Evolutionary conservation across 1,140 invertebrate species (phyloP).

Genomic region (Amyelois transitella): DNA sequence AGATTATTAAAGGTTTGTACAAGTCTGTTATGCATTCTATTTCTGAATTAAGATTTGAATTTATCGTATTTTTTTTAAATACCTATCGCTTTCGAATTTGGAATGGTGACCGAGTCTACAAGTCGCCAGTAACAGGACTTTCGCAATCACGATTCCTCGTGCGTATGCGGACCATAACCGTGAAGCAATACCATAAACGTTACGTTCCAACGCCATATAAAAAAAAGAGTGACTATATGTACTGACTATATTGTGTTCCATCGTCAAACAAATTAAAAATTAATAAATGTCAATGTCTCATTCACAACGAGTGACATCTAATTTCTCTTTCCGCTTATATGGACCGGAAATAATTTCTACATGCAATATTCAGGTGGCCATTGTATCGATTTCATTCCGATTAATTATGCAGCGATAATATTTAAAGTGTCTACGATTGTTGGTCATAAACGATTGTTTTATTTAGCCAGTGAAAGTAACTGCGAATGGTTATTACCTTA

Average conservation of each 20-base stretch:
- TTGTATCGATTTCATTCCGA: not conserved
- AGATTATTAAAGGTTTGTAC: slow-evolving; percentile 52
- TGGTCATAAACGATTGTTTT: not conserved
- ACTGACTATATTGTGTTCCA: slow-evolving; percentile 28
- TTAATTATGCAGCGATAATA: not conserved
- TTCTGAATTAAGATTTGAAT: not conserved
- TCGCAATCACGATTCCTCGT: slow-evolving; percentile 64
- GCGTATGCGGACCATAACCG: slow-evolving; percentile 61
- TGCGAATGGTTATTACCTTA: not conserved
- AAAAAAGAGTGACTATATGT: slow-evolving; percentile 43
- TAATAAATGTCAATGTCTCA: slow-evolving; percentile 34
- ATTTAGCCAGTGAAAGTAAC: not conserved
- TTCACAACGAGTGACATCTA: slow-evolving; percentile 39
- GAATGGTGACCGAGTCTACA: slow-evolving; percentile 20
- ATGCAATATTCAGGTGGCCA: not conserved
- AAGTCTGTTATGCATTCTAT: not conserved
- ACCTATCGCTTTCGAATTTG: not conserved
- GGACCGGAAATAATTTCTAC: slow-evolving; percentile 19
- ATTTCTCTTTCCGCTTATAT: slow-evolving; percentile 53
- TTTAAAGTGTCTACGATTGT: not conserved
- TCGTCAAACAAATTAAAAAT: slow-evolving; percentile 35
- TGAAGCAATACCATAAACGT: slow-evolving; percentile 43
- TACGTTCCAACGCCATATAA: slow-evolving; percentile 29
- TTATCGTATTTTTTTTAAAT: not conserved
- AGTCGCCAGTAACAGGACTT: slow-evolving; percentile 64